Evolutionary conservation across 2,888 invertebrate genomes (phyloP).

Genomic region (Microdon myrmicae): DNA sequence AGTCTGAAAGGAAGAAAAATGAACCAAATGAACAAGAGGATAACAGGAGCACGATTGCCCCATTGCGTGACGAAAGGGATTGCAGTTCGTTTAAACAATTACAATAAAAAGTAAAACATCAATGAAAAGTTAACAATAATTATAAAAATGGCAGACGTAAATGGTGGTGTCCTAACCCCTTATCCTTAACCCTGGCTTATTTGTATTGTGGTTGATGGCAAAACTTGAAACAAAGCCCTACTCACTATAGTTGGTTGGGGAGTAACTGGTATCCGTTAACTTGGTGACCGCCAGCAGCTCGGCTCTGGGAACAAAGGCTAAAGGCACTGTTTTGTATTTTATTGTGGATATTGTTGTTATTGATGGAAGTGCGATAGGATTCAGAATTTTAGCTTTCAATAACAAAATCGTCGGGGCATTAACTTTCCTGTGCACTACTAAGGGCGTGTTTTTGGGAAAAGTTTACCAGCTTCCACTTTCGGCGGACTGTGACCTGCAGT

Average conservation of each 20-base stretch:
- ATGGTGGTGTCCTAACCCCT: conserved; percentile 19
- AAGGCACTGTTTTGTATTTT: conserved; percentile 50
- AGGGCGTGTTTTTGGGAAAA: conserved; percentile 4
- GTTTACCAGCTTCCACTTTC: too few species aligned
- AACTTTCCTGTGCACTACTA: conserved; percentile 35
- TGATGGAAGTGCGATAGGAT: conserved; percentile 50
- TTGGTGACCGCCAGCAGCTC: conserved; percentile 32
- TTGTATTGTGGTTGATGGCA: conserved; percentile 21
- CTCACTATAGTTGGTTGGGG: conserved; percentile 12
- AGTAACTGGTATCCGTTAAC: background rate
- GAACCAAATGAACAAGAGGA: conserved; percentile 6
- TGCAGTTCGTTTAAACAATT: conserved; percentile 1
- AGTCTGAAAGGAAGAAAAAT: too few species aligned
- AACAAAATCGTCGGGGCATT: conserved; percentile 23
- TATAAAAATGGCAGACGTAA: conserved; percentile 25
- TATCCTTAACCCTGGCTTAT: background rate
- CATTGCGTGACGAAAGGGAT: background rate
- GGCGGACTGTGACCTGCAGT: too few species aligned
- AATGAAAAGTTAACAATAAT: conserved; percentile 43
- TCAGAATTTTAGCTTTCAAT: conserved; percentile 39
- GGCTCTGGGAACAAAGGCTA: conserved; percentile 29
- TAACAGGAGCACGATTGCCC: conserved; percentile 19
- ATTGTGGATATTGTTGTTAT: conserved; percentile 51
- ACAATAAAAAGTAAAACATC: conserved; percentile 15
- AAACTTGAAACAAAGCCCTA: conserved; percentile 36